phyloP scores from a whole-genome alignment of 2,888 invertebrate species.

The Diplolepis rosae region DNA sequence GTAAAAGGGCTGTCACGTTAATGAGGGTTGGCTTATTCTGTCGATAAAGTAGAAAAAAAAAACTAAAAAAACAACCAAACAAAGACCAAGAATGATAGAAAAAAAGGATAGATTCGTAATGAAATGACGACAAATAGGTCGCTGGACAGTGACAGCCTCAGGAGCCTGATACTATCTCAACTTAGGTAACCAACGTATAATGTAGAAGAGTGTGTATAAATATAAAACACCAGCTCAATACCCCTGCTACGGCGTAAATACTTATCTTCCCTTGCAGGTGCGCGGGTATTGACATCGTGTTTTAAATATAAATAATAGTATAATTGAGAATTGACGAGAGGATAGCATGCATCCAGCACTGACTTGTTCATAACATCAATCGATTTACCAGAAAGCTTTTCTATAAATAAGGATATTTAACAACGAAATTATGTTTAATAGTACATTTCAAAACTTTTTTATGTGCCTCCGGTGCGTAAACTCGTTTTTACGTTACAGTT shows the following conservation, averaged over 20 bases:
- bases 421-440: background rate
- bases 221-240: constrained; percentile 9
- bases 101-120: constrained; percentile 45
- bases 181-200: constrained; percentile 49
- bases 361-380: constrained; percentile 46
- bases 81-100: constrained; percentile 33
- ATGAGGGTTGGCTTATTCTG: constrained; percentile 50
- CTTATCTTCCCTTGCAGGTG: background rate
- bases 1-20: constrained; percentile 64
- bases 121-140: constrained; percentile 51
- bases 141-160: constrained; percentile 44
- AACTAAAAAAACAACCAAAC: constrained; percentile 37
- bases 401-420: background rate
- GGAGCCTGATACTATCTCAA: constrained; percentile 49
- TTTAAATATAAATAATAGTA: constrained; percentile 61
- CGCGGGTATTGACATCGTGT: constrained; percentile 49
- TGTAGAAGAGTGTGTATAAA: background rate
- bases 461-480: no score
- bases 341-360: constrained; percentile 56
- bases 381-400: background rate
- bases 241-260: constrained; percentile 29
- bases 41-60: constrained; percentile 32
- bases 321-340: constrained; percentile 66
- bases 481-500: no score
- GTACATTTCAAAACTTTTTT: background rate